phyloP scores from a whole-genome alignment of 2,888 invertebrate genomes.

The Spilosoma lubricipeda region DNA sequence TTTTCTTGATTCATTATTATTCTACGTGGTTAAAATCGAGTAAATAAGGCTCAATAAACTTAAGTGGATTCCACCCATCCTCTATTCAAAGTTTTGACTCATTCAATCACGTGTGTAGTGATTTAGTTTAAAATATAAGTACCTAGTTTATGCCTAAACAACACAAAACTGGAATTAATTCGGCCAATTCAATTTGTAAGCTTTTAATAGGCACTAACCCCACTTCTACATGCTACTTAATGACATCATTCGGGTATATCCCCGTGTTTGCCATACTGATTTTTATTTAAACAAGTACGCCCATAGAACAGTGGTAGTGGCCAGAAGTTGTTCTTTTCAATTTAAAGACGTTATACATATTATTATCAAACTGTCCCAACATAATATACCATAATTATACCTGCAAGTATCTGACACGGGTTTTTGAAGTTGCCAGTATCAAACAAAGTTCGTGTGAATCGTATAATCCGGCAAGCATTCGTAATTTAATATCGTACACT shows the following conservation, averaged over 20 bases:
- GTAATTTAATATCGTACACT: not conserved
- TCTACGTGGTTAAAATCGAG: not conserved
- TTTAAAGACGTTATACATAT: too few relatives aligned
- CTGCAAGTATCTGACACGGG: not conserved
- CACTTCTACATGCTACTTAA: not conserved
- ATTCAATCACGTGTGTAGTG: not conserved
- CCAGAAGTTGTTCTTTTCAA: not conserved
- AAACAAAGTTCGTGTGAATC: not conserved
- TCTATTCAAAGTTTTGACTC: not conserved
- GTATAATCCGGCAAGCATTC: slow-evolving; percentile 1
- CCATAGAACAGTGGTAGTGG: not conserved
- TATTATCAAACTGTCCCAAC: not conserved
- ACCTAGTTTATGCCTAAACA: not conserved
- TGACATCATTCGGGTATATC: not conserved
- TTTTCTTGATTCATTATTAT: not conserved
- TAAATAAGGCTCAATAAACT: not conserved
- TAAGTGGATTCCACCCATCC: not conserved
- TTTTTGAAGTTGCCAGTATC: not conserved
- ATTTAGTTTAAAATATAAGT: not conserved
- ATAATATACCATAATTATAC: not conserved
- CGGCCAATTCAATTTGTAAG: not conserved
- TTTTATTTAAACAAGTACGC: not conserved
- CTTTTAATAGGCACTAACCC: not conserved
- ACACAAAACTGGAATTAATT: not conserved
- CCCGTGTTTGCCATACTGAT: not conserved